Conservation (phyloP, 2,113 vertebrate species). For the Oncorhynchus mykiss region DNA sequence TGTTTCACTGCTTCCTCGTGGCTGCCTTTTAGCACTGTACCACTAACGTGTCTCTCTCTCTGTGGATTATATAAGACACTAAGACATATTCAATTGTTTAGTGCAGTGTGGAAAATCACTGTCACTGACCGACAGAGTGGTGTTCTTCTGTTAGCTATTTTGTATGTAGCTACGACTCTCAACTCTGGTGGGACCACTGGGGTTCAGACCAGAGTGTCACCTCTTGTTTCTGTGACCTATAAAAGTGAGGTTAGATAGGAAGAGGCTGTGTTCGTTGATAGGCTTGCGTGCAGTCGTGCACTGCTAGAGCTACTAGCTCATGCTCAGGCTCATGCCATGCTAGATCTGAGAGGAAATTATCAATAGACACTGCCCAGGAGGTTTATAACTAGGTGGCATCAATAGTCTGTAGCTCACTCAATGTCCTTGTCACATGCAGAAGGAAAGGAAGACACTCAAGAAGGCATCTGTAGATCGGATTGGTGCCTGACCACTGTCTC, state of each 20-base stretch:
- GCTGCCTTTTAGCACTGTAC: background rate
- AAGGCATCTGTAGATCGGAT: no score
- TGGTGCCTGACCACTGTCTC: no score
- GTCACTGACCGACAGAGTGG: background rate
- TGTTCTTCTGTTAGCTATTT: background rate
- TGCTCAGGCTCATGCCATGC: no score
- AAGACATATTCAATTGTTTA: background rate
- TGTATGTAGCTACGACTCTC: background rate
- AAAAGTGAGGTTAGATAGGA: background rate
- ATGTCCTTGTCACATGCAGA: no score
- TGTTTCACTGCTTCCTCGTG: constrained; percentile 46
- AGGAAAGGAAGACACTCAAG: no score
- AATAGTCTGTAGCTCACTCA: no score
- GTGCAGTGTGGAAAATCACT: background rate
- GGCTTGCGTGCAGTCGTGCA: no score
- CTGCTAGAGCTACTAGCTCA: no score
- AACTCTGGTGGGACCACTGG: background rate
- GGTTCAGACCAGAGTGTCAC: background rate
- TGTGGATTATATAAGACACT: background rate
- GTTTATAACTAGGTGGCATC: background rate
- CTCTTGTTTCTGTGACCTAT: background rate
- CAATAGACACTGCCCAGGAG: no score
- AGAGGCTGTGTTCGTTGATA: constrained; percentile 2
- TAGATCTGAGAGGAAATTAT: no score
- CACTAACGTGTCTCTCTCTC: background rate